phyloP scores from a whole-genome alignment of 2,113 vertebrate genomes.

The Ceuthmochares aereus region DNA sequence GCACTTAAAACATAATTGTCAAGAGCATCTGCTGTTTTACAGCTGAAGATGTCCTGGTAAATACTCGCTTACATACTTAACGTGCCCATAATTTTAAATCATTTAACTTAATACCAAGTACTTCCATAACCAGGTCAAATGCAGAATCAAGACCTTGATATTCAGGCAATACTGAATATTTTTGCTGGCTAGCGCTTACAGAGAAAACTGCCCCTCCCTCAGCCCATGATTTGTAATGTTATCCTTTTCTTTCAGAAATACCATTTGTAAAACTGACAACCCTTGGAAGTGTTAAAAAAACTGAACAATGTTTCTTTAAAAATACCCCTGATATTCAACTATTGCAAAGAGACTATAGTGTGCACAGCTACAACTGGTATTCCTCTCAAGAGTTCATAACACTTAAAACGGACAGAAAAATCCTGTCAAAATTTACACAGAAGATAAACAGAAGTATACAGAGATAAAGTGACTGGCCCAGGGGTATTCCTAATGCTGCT shows the following conservation, averaged over 20 bases:
- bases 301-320: not conserved
- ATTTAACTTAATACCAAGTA: not conserved
- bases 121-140: not conserved
- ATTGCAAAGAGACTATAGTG: not conserved
- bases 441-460: slow-evolving; percentile 34
- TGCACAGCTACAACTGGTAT: not conserved
- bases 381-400: not conserved
- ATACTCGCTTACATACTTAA: not conserved
- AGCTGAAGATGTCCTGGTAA: not conserved
- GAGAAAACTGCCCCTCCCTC: not conserved
- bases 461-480: slow-evolving; percentile 29
- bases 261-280: not conserved
- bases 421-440: slow-evolving; percentile 19
- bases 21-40: slow-evolving; percentile 27
- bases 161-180: not conserved
- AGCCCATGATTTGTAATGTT: not conserved
- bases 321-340: not conserved
- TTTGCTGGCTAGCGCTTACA: not conserved
- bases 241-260: not conserved
- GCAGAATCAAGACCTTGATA: not conserved
- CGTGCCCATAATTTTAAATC: not conserved
- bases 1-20: not conserved
- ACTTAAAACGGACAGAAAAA: slow-evolving; percentile 25
- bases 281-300: not conserved
- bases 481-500: slow-evolving; percentile 3